Evolutionary conservation across 2,888 invertebrate genomes (phyloP), one percentile per base, ranked within the genome.

Genomic region (Agrenia bidenticulata): DNA sequence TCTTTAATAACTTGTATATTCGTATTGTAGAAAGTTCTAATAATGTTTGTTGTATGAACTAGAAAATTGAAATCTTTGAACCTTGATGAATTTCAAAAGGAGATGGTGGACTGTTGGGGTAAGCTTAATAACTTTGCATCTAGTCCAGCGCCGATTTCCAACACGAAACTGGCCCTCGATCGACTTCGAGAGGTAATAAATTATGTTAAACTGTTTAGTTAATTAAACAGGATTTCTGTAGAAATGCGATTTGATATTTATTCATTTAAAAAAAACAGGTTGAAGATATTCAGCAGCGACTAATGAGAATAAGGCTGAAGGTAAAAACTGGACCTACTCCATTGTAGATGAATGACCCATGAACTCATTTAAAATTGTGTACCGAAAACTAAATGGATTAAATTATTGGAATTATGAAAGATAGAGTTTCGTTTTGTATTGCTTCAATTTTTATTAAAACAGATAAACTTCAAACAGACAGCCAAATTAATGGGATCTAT

Each of bases 141-240:
- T 21, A 63, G 65, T 60, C 72, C 72, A 4, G 55, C 61, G 11
- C 62, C 67, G 23, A 53, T 72, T 13, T 55, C 49, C 7, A 61
- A 72, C 42, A 59, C 69, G 0, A 59, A 61, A 41, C 55, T 56
- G 23, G 64, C 72, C 5, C 32, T 69, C 32, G 45, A 55, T 24
- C 56, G 72, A 19, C 55, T 72, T 1, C 57, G 65, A 27, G 72
- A 72, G 60, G 71, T 68, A 41, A 4, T 4, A 32, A 4, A 7
- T 32, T 32, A 11, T 7, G 32, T 11, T 32, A 32, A 32, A 32
- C 11, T 32, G 32, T 32, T 11, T 32, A 11, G n/a, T n/a, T n/a
- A n/a, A n/a, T n/a, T 49, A n/a, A n/a, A n/a, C 7, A 7, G 7
- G 49, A 7, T 49, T 49, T 49, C 7, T n/a, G 21, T 24, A 24